These are phyloP conservation scores for Ectemnius continuus DNA, from an alignment of 2,888 invertebrate genomes.

Conservation along the genomic window DNA sequence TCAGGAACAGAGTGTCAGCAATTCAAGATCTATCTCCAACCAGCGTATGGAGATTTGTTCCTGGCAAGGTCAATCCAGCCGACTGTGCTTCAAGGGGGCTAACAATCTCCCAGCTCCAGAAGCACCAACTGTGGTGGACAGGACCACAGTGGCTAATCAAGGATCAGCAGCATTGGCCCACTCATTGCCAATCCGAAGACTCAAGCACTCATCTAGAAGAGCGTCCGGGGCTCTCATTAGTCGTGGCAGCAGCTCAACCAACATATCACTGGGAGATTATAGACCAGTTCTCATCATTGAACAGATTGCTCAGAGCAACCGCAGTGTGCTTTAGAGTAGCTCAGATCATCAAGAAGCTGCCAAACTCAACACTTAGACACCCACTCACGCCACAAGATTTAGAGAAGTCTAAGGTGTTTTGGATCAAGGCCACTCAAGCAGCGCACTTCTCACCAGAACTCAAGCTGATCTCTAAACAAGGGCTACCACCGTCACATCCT, in stretches of 20 bases:
- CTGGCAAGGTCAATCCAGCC: conserved; percentile 46
- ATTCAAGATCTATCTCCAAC: conserved; percentile 39
- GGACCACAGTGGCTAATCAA: conserved; percentile 36
- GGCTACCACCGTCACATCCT: no score
- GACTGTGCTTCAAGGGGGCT: conserved; percentile 48
- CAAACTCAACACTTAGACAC: neutral
- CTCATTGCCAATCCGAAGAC: conserved; percentile 24
- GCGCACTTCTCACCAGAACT: no score
- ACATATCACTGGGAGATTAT: conserved; percentile 29
- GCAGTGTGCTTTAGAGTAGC: conserved; percentile 23
- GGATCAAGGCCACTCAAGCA: conserved; percentile 17
- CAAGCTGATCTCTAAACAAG: no score
- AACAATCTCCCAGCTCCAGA: conserved; percentile 23
- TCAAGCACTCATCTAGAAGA: conserved; percentile 5
- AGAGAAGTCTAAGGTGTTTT: neutral
- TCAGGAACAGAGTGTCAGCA: conserved; percentile 37
- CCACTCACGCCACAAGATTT: neutral
- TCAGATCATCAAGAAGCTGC: neutral
- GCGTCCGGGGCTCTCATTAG: conserved; percentile 7
- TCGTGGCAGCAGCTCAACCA: neutral
- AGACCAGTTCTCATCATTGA: conserved; percentile 13
- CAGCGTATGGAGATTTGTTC: conserved; percentile 38
- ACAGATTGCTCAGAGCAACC: conserved; percentile 22
- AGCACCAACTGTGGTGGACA: conserved; percentile 34
- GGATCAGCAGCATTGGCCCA: no score